Conservation (phyloP, 2,888 invertebrate species). For the Laspeyria flexula region DNA sequence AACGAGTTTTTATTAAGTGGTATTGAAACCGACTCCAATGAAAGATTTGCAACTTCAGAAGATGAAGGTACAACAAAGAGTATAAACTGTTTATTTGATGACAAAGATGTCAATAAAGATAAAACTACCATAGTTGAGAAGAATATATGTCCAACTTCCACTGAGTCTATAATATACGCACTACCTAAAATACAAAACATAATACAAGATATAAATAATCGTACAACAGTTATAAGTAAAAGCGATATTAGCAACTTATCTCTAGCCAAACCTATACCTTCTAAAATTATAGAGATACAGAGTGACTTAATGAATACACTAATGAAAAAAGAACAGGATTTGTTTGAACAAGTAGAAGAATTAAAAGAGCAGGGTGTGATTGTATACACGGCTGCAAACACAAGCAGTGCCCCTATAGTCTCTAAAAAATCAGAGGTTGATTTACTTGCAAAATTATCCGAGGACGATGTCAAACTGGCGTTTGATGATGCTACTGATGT, state of each 20-base stretch:
- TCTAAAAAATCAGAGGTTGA: conserved; percentile 7
- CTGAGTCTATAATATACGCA: background rate
- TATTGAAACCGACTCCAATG: background rate
- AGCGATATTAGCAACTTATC: conserved; percentile 16
- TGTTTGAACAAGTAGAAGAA: conserved; percentile 2
- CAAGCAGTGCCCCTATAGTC: conserved; percentile 8
- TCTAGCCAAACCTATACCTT: conserved; percentile 30
- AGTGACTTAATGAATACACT: conserved; percentile 9
- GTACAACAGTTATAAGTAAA: background rate
- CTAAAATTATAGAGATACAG: conserved; percentile 11
- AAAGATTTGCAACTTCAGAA: background rate
- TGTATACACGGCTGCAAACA: conserved; percentile 37
- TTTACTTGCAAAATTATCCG: no score
- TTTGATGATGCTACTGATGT: no score
- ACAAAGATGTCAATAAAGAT: no score
- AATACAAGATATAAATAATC: conserved; percentile 7
- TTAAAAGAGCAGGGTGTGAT: conserved; percentile 28
- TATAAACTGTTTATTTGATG: no score
- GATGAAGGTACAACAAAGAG: no score
- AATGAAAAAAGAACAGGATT: background rate
- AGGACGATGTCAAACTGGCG: no score
- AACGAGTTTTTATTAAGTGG: background rate
- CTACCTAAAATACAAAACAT: conserved; percentile 9
- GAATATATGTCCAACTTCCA: no score
- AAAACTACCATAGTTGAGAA: no score